Evolutionary conservation across 2,113 vertebrate genomes (phyloP).

Genomic region (Gymnarchus niloticus): DNA sequence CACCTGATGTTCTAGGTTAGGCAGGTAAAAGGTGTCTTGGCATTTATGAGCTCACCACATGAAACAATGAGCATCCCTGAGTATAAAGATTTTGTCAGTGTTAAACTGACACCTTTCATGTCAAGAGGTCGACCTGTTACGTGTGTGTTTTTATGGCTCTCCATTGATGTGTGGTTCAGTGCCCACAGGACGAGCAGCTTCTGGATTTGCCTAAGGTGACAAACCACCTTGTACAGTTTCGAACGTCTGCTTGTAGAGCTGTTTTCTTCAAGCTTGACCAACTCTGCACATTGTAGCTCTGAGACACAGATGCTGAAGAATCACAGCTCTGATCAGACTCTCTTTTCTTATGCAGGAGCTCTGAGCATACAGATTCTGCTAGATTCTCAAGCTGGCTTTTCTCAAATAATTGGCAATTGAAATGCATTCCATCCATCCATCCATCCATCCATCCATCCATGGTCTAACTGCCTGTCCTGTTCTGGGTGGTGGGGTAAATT

Average conservation of each 20-base stretch:
- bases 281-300: background rate
- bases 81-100: background rate
- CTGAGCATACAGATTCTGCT: background rate
- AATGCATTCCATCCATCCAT: slow-evolving; percentile 9
- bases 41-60: background rate
- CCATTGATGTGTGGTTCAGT: background rate
- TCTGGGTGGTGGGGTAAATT: slow-evolving; percentile 14
- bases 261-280: too few species aligned
- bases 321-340: too few species aligned
- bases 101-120: background rate
- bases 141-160: background rate
- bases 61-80: background rate
- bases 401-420: background rate
- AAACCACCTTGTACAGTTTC: too few species aligned
- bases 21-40: background rate
- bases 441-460: too few species aligned
- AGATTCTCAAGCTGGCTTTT: background rate
- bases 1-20: background rate
- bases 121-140: background rate
- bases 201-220: background rate
- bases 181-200: background rate
- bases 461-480: too few species aligned
- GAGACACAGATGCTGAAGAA: background rate
- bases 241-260: too few species aligned
- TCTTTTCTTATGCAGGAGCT: background rate